Base-by-base conservation (phyloP, 2,888 invertebrate genomes). In the Willowsia nigromaculata region DNA sequence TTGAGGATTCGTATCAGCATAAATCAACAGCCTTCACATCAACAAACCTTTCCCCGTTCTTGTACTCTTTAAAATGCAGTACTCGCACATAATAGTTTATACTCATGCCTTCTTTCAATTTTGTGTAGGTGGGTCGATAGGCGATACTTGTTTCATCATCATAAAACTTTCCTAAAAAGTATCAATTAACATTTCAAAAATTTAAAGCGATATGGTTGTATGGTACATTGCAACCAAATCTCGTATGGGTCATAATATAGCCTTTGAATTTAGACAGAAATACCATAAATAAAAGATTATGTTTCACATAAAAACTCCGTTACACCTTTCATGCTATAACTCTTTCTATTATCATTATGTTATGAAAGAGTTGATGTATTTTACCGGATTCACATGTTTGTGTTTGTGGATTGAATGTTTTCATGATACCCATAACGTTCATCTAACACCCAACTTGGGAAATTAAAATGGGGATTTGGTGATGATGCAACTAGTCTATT, bases 261-360 rank as follows among this genome's bases (percentile, higher is more conserved):
- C 53, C 53, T 68, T 30, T 50, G 53, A 50, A 76, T 30, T 33
- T 76, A 53, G 53, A 33, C 22, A 33, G 53, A 76, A 53, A 85
- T 18, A 59, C 43, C 50, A 68, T 47, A 43, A 71, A 85, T 85
- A 85, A 85, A 85, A 85, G 74, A 85, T 85, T 85, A 76, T 37
- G 18, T 85, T 85, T 85, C 85, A 85, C 43, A 53, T 30, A 71
- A 56, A 37, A 85, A 56, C 71, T 37, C 62, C 43, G 71, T 71
- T 71, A 43, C 84, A 68, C 71, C 82, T 65, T 82, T 80, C 80
- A 59, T 40, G 80, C 15, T 40, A 30, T 33, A 50, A 76, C 53
- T 53, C 50, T 76, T 76, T 53, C 13, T n/a, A 76, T 76, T 40
- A 76, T 76, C 76, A 76, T 80, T 50, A 33, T 33, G 30, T 37